These are phyloP conservation scores for Oenanthe melanoleuca DNA, from an alignment of 2,113 vertebrate species.

Conservation along the genomic window DNA sequence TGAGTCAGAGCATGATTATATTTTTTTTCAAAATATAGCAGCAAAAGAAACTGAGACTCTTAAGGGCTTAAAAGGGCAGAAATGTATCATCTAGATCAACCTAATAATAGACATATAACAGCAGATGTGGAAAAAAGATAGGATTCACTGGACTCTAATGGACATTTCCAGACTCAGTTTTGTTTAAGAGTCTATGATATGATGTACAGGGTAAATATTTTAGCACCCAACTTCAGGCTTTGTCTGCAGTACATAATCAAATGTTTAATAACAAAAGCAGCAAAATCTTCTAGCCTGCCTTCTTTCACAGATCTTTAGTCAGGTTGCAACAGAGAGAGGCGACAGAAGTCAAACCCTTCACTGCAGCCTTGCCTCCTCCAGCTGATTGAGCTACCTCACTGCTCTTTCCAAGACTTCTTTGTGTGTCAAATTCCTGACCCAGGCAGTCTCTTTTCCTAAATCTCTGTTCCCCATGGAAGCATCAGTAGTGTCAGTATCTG, in stretches of 20 bases:
- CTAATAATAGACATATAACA: background rate
- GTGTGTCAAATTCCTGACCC: background rate
- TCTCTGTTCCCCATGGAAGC: background rate
- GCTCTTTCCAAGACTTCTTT: background rate
- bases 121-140: background rate
- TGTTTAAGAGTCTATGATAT: background rate
- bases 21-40: background rate
- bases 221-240: background rate
- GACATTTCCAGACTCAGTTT: background rate
- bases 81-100: background rate
- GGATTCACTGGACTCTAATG: background rate
- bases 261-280: background rate
- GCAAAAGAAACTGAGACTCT: background rate
- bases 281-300: background rate
- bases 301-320: background rate
- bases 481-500: background rate
- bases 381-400: background rate
- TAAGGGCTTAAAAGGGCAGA: background rate
- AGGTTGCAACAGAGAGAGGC: background rate
- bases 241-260: background rate
- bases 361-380: background rate
- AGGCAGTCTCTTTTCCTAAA: background rate
- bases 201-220: background rate
- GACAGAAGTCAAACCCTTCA: background rate
- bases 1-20: background rate